Percentiles rank a stretch among this genome's conserved stretches.
These are phyloP conservation scores for Stenchaetothrips biformis DNA, from an alignment of 2,888 invertebrate genomes.

Conservation along the genomic window DNA sequence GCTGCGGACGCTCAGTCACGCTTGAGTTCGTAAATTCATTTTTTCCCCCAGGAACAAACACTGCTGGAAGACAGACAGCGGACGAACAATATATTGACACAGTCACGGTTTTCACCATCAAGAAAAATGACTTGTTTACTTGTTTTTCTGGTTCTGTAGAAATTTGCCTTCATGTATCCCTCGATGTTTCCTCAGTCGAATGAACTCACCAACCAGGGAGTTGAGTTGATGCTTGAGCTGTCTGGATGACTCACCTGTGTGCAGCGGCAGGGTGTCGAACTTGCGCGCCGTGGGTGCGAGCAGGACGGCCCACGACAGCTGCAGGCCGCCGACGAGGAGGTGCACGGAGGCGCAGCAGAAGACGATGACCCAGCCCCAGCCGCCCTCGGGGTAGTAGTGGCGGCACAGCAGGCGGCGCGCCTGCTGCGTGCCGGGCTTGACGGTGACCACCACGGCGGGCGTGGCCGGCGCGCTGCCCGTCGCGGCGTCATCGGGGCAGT, in stretches of 20 bases:
- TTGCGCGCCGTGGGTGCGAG: constrained; percentile 41
- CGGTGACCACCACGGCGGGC: constrained; percentile 32
- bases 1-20: too few species aligned
- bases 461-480: constrained; percentile 30
- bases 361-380: constrained; percentile 80
- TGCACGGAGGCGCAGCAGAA: constrained; percentile 68
- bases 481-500: constrained; percentile 46
- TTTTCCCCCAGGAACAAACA: too few species aligned
- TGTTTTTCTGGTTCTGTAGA: too few species aligned
- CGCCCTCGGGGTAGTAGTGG: constrained; percentile 81
- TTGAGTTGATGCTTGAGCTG: too few species aligned
- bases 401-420: constrained; percentile 62
- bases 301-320: constrained; percentile 56
- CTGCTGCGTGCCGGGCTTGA: constrained; percentile 48
- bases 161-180: too few species aligned
- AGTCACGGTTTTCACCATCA: too few species aligned
- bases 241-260: constrained; percentile 15
- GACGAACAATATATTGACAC: too few species aligned
- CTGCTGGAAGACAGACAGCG: too few species aligned
- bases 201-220: too few species aligned
- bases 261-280: constrained; percentile 30
- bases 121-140: too few species aligned
- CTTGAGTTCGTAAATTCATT: too few species aligned
- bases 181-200: too few species aligned
- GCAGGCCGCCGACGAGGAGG: constrained; percentile 68